These are phyloP conservation scores for Iguana delicatissima DNA, from an alignment of 2,797 vertebrate genomes.

Conservation along the genomic window DNA sequence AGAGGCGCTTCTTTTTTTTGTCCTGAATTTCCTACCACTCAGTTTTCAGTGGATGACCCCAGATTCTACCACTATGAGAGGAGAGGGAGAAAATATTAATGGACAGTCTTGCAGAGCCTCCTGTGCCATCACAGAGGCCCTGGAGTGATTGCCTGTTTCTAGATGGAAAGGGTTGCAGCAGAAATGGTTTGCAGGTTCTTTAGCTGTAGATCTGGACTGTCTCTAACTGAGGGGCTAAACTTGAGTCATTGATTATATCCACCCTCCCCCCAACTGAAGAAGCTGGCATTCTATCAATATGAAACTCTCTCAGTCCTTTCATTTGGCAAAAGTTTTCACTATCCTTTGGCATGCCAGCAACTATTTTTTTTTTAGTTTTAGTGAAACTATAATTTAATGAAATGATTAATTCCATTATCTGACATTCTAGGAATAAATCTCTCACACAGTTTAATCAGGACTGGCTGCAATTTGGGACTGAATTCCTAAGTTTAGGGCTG, in stretches of 20 bases:
- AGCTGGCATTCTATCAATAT: not conserved
- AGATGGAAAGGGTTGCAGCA: not conserved
- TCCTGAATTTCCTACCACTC: no score
- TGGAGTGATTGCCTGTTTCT: not conserved
- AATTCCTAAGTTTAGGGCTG: conserved; percentile 19
- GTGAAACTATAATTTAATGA: conserved; percentile 23
- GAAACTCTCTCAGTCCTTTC: not conserved
- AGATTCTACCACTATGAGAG: no score
- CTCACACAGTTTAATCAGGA: conserved; percentile 4
- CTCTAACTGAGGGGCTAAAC: not conserved
- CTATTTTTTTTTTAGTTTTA: conserved; percentile 25
- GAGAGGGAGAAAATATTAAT: no score
- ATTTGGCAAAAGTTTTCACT: conserved; percentile 8
- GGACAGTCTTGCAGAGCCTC: not conserved
- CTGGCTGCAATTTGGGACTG: not conserved
- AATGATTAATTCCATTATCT: conserved; percentile 6
- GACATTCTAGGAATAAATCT: conserved; percentile 17
- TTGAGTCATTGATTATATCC: not conserved
- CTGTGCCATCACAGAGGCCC: not conserved
- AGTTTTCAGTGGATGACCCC: no score
- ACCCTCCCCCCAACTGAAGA: not conserved
- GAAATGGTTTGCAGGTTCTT: not conserved
- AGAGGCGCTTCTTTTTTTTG: no score
- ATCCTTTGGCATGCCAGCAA: conserved; percentile 4
- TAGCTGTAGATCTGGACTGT: not conserved